These are phyloP conservation scores for Eupithecia centaureata DNA, from an alignment of 2,888 invertebrate species.

Conservation along the genomic window DNA sequence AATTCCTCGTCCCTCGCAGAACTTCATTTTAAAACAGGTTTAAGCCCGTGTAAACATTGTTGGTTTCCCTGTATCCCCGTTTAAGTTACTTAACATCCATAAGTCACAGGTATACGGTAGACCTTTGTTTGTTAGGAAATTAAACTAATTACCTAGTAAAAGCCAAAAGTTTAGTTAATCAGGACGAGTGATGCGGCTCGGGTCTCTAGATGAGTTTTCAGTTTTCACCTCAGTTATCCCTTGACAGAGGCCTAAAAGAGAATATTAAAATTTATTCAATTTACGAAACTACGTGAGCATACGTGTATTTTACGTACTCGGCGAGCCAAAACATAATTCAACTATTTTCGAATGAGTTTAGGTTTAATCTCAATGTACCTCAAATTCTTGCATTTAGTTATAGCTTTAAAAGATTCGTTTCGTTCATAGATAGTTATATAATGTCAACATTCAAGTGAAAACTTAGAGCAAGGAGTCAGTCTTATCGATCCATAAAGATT, in stretches of 20 bases:
- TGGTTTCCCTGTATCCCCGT: background rate
- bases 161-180: conserved; percentile 75
- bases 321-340: conserved; percentile 42
- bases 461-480: too few species aligned
- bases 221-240: conserved; percentile 64
- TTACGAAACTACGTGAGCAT: conserved; percentile 48
- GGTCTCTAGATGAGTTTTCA: conserved; percentile 55
- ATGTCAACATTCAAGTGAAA: too few species aligned
- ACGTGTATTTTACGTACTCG: conserved; percentile 21
- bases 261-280: conserved; percentile 73
- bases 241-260: conserved; percentile 48
- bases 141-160: conserved; percentile 17
- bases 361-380: background rate
- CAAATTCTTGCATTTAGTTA: background rate
- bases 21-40: background rate
- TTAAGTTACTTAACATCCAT: conserved; percentile 7
- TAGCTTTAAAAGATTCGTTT: background rate
- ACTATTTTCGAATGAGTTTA: conserved; percentile 36
- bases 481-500: too few species aligned
- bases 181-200: conserved; percentile 57
- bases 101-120: conserved; percentile 1
- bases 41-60: background rate
- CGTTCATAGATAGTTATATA: background rate
- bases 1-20: background rate
- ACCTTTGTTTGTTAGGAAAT: conserved; percentile 6